These are phyloP conservation scores for Phaethon lepturus DNA, from an alignment of 2,113 vertebrate genomes.

Conservation along the genomic window DNA sequence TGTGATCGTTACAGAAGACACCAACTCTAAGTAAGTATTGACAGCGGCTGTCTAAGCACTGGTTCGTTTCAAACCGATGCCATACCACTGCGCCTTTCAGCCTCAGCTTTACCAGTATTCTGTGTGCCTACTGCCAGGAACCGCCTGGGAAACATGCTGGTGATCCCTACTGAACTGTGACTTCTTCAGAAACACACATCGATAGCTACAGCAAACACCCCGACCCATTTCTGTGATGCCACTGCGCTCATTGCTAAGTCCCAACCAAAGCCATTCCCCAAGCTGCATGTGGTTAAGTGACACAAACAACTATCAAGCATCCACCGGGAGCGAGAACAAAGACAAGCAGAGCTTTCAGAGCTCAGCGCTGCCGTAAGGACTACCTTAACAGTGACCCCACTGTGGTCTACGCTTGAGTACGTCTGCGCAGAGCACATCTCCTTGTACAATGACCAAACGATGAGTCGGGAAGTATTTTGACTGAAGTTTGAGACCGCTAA, in stretches of 20 bases:
- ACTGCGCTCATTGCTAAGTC: neutral
- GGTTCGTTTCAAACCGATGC: neutral
- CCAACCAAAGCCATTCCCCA: neutral
- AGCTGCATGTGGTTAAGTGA: neutral
- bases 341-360: neutral
- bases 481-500: neutral
- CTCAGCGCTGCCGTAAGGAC: neutral
- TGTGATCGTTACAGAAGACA: neutral
- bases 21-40: constrained; percentile 2
- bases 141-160: neutral
- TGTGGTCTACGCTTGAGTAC: neutral
- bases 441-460: neutral
- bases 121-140: neutral
- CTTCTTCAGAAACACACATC: neutral
- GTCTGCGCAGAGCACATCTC: neutral
- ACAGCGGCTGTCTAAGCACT: neutral
- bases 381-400: neutral
- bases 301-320: neutral
- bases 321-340: neutral
- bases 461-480: neutral
- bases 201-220: neutral
- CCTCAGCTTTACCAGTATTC: neutral
- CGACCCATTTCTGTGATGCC: neutral
- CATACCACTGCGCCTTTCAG: neutral
- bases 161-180: neutral